A percentile compares a stretch with the other conserved stretches of the same genome.
Conservation (phyloP, 2,113 vertebrate genomes). For the Symphodus melops region DNA sequence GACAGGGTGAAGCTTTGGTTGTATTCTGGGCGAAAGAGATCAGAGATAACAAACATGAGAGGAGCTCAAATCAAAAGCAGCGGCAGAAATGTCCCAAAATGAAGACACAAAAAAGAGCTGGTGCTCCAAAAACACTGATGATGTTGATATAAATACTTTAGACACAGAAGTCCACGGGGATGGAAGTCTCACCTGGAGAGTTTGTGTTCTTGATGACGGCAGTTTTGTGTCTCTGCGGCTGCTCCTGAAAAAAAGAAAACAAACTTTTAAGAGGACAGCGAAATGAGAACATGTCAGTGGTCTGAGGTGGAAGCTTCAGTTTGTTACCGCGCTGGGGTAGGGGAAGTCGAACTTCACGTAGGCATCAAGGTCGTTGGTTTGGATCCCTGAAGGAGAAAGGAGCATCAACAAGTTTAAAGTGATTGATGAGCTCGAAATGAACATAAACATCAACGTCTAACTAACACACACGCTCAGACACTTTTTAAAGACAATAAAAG, state of each 20-base stretch:
- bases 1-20: conserved; percentile 93
- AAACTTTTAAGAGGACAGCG: neutral
- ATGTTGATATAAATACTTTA: neutral
- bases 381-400: conserved; percentile 84
- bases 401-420: conserved; percentile 1
- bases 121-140: neutral
- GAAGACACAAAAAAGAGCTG: neutral
- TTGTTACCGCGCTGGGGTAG: conserved; percentile 92
- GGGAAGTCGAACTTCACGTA: conserved; percentile 96
- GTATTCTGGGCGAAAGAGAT: conserved; percentile 83
- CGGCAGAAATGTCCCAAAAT: too few relatives aligned
- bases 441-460: too few relatives aligned
- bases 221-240: conserved; percentile 95
- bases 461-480: too few relatives aligned
- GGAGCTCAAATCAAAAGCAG: too few relatives aligned
- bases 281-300: neutral
- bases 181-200: conserved; percentile 87
- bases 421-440: too few relatives aligned
- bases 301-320: fast-evolving
- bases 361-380: conserved; percentile 90
- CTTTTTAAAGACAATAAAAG: too few relatives aligned
- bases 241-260: conserved; percentile 83
- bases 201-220: conserved; percentile 94
- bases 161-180: neutral
- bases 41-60: neutral